These are phyloP conservation scores for Eulemur macaco DNA, from an alignment of 2,113 vertebrate genomes.

Conservation along the genomic window DNA sequence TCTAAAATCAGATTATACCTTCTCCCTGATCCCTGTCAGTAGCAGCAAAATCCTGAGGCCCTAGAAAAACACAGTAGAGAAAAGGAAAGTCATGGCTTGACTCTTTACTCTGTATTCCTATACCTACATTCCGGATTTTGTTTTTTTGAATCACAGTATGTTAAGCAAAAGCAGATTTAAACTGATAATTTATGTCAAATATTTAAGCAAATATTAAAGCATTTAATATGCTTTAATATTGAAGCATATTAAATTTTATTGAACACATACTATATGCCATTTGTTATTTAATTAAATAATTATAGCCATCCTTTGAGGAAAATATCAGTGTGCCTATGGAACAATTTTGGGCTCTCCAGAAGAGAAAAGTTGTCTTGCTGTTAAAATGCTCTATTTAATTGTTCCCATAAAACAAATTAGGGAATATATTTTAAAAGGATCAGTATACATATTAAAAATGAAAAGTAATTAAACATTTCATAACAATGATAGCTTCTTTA, in stretches of 20 bases:
- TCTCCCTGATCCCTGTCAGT: too few species aligned
- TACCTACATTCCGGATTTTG: background rate
- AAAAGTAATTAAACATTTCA: background rate
- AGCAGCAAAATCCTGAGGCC: background rate
- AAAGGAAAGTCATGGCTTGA: background rate
- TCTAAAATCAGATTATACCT: background rate
- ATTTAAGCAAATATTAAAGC: background rate
- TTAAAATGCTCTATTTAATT: background rate
- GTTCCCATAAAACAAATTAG: background rate
- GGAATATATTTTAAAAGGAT: background rate
- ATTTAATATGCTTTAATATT: background rate
- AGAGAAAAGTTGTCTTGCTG: background rate
- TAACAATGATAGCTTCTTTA: background rate
- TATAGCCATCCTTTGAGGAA: background rate
- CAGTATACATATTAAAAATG: background rate
- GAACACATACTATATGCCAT: background rate
- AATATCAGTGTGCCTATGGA: background rate
- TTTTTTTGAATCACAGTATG: background rate
- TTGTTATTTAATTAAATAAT: background rate
- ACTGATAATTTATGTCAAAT: background rate
- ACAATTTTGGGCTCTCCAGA: background rate
- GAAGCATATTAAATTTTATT: constrained; percentile 8
- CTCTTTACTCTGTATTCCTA: background rate
- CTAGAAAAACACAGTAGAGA: background rate
- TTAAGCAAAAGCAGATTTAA: constrained; percentile 5